Evolutionary conservation across 2,113 vertebrate genomes (phyloP), one percentile per base, ranked within the genome.

Genomic region (Corythoichthys intestinalis): DNA sequence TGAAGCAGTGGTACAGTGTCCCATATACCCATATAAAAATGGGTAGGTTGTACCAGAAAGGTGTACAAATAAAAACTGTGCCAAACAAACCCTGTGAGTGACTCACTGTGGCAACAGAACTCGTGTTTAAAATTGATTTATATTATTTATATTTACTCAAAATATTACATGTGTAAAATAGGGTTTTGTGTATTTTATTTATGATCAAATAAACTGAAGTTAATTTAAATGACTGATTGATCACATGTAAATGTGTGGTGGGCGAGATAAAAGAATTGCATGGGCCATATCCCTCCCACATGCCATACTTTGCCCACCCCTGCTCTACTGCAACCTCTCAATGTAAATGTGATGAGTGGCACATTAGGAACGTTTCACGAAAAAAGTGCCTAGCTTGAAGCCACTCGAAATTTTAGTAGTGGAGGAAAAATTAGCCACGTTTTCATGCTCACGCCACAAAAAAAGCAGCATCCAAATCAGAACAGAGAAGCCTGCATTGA

Each of bases 341-440:
- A 53, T n/a, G 4, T 53, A 17, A 34, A 34, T 28, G 14, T 58
- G 12, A 20, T 2, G 39, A 61, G 12, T 13, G n/a, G 44, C 61
- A 63, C 20, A 34, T 28, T 11, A 63, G 41, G 61, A 48, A 20
- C 11, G 1, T 63, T 47, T 8, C 44, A 52, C 50, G 10, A 48
- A 38, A 65, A 57, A 65, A 72, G 83, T 87, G 84, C 82, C 82
- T 87, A 85, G 34, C 64, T 78, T 44, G 70, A 73, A 76, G 70
- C 82, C 75, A 44, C 52, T 69, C 66, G 66, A 4, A 44, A 12
- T 9, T 44, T 37, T 70, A 59, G 50, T 49, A 62, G 52, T 20
- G 50, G 34, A 47, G 20, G 4, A 54, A 12, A 67, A 7, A 7
- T 57, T 35, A 35, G 11, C 12, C 28, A 6, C n/a, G 14, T 54